These are phyloP conservation scores for Protomyctophum bolini DNA, from an alignment of 2,113 vertebrate genomes.

Conservation along the genomic window DNA sequence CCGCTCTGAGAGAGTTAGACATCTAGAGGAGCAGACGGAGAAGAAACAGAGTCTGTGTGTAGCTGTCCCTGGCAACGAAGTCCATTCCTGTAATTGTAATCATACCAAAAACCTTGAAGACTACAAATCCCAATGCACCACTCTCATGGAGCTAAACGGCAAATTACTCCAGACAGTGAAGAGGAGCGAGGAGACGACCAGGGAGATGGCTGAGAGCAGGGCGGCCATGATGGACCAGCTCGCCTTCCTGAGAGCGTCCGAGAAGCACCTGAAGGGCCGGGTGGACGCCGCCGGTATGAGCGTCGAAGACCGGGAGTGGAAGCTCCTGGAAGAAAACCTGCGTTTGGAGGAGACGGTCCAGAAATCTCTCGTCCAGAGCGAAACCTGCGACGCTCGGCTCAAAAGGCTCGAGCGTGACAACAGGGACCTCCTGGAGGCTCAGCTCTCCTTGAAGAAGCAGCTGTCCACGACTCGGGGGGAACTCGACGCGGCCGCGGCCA, in stretches of 20 bases:
- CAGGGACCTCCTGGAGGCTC: constrained; percentile 74
- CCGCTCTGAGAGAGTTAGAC: constrained; percentile 77
- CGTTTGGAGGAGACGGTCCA: constrained; percentile 81
- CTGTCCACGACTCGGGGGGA: constrained; percentile 73
- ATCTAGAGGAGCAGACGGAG: constrained; percentile 80
- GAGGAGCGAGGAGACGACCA: constrained; percentile 67
- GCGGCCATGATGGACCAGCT: constrained; percentile 70
- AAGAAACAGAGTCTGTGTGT: constrained; percentile 73
- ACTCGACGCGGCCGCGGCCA: constrained; percentile 72
- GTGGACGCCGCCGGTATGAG: constrained; percentile 63
- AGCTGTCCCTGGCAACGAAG: constrained; percentile 67
- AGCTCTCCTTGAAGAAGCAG: constrained; percentile 69
- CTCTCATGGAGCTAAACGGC: constrained; percentile 66
- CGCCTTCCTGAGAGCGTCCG: constrained; percentile 71
- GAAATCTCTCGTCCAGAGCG: constrained; percentile 68
- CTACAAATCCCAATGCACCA: constrained; percentile 59
- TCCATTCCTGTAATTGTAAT: constrained; percentile 48
- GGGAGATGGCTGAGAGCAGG: constrained; percentile 67
- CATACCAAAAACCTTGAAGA: constrained; percentile 54
- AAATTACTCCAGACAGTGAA: constrained; percentile 68
- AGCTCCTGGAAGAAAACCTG: constrained; percentile 74
- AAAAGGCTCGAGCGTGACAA: constrained; percentile 76
- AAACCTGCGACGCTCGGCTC: constrained; percentile 72
- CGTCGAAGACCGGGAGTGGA: constrained; percentile 75
- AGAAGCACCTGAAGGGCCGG: constrained; percentile 78